These are phyloP conservation scores for Aphidius gifuensis DNA, from an alignment of 1,140 invertebrate species.

Conservation along the genomic window DNA sequence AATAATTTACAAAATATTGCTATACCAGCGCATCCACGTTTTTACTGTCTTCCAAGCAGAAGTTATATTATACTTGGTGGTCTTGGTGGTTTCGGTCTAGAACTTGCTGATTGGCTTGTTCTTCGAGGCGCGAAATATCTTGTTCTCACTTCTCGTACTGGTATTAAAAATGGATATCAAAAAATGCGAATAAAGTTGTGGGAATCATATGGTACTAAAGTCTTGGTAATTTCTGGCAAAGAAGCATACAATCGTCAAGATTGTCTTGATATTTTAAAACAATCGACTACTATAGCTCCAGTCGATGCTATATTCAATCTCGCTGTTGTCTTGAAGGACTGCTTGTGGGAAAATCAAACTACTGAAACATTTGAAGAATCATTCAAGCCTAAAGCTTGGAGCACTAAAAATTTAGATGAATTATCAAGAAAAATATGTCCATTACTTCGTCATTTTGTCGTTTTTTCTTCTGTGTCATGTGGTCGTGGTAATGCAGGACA, in stretches of 20 bases:
- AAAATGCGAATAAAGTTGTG: constrained; percentile 51
- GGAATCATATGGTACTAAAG: constrained; percentile 56
- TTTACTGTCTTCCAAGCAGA: constrained; percentile 52
- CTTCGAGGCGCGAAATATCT: constrained; percentile 66
- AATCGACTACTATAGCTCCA: constrained; percentile 59
- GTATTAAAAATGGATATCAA: constrained; percentile 71
- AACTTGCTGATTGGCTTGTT: constrained; percentile 74
- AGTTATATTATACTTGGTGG: constrained; percentile 63
- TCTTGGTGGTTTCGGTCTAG: constrained; percentile 78
- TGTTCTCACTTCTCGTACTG: constrained; percentile 68
- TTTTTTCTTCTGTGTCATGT: constrained; percentile 75
- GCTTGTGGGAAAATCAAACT: constrained; percentile 57
- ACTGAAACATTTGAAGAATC: constrained; percentile 51
- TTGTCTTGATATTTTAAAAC: constrained; percentile 59
- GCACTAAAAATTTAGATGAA: constrained; percentile 54
- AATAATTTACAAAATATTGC: constrained; percentile 33
- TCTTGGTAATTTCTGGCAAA: constrained; percentile 52
- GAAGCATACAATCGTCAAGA: constrained; percentile 53
- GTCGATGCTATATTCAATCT: constrained; percentile 77
- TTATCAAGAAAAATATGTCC: constrained; percentile 56
- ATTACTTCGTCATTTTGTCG: constrained; percentile 57
- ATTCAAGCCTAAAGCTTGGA: constrained; percentile 54
- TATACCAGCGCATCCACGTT: constrained; percentile 55
- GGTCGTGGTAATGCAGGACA: constrained; percentile 77
- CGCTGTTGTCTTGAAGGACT: constrained; percentile 63